Evolutionary conservation across 2,797 vertebrate species (phyloP), one percentile per base, ranked within the genome.

Genomic region (Poecilia picta): DNA sequence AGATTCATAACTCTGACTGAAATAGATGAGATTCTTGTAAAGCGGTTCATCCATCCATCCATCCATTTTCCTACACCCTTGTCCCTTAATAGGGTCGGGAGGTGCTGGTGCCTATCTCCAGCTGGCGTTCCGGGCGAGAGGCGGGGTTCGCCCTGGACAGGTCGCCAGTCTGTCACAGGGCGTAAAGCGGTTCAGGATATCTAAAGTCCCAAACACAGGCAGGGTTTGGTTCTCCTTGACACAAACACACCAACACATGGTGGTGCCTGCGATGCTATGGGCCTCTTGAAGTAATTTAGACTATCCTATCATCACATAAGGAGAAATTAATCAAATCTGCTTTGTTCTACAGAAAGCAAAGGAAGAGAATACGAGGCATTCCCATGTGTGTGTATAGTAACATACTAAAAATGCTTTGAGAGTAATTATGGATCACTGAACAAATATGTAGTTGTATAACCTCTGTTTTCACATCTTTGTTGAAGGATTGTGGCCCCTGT

Each of bases 1-100:
- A 86, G 77, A 88, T 83, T 90, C 87, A 89, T 86, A 91, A 87
- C 39, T 12, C 76, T 76, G 88, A 85, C 74, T 51, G 36, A 76
- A 84, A 85, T 78, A 72, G 85, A 87, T 85, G 79, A 74, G 79
- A 81, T 75, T 73, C 62, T 84, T 18, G 28, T 18, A 49, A 64
- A 0, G 4, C 55, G 72, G n/a, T n/a, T n/a, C n/a, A n/a, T n/a
- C n/a, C n/a, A n/a, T n/a, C n/a, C n/a, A n/a, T n/a, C n/a, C n/a
- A n/a, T n/a, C n/a, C n/a, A n/a, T n/a, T n/a, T n/a, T n/a, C n/a
- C n/a, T n/a, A n/a, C n/a, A n/a, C n/a, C n/a, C n/a, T n/a, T n/a
- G n/a, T n/a, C n/a, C n/a, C n/a, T n/a, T n/a, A n/a, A n/a, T n/a
- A n/a, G n/a, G n/a, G n/a, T n/a, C n/a, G n/a, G n/a, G n/a, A n/a